A percentile compares a stretch with the other conserved stretches of the same genome.
phyloP scores from a whole-genome alignment of 2,797 vertebrate species.

The Pelodytes ibericus region DNA sequence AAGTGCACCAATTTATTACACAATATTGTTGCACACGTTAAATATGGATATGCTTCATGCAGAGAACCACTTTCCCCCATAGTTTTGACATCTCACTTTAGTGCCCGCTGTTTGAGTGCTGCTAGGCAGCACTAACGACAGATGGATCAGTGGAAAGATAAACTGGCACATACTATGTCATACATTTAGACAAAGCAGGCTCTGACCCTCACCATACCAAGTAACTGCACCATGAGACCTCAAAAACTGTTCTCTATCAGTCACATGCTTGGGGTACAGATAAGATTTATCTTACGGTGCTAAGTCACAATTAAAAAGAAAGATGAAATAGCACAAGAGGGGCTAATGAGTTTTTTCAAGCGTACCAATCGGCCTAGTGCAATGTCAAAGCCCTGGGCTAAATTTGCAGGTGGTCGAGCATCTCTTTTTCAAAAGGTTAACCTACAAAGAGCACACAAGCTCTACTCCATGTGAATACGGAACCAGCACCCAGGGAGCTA shows the following conservation, averaged over 20 bases:
- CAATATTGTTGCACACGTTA: slow-evolving; percentile 72
- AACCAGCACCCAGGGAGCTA: slow-evolving; percentile 86
- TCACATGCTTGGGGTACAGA: slow-evolving; percentile 65
- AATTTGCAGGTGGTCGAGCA: slow-evolving; percentile 84
- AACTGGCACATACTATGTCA: slow-evolving; percentile 61
- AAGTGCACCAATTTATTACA: slow-evolving; percentile 71
- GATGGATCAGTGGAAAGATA: slow-evolving; percentile 60
- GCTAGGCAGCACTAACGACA: slow-evolving; percentile 60
- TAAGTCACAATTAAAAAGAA: slow-evolving; percentile 72
- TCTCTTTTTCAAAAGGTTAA: slow-evolving; percentile 86
- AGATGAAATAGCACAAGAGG: slow-evolving; percentile 70
- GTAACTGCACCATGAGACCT: slow-evolving; percentile 58
- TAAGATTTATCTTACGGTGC: slow-evolving; percentile 70
- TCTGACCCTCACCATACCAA: slow-evolving; percentile 62
- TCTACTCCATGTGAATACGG: slow-evolving; percentile 74
- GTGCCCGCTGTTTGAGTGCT: slow-evolving; percentile 55
- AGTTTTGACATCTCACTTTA: slow-evolving; percentile 59
- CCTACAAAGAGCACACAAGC: slow-evolving; percentile 83
- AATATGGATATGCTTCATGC: slow-evolving; percentile 62
- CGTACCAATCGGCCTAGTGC: slow-evolving; percentile 70
- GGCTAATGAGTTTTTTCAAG: slow-evolving; percentile 78
- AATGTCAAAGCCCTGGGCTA: slow-evolving; percentile 76
- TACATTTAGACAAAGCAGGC: slow-evolving; percentile 68
- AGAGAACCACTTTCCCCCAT: slow-evolving; percentile 65
- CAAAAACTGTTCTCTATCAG: slow-evolving; percentile 64